Conservation (phyloP, 35 echinoderm and acorn worm genomes). For the Lytechinus pictus region DNA sequence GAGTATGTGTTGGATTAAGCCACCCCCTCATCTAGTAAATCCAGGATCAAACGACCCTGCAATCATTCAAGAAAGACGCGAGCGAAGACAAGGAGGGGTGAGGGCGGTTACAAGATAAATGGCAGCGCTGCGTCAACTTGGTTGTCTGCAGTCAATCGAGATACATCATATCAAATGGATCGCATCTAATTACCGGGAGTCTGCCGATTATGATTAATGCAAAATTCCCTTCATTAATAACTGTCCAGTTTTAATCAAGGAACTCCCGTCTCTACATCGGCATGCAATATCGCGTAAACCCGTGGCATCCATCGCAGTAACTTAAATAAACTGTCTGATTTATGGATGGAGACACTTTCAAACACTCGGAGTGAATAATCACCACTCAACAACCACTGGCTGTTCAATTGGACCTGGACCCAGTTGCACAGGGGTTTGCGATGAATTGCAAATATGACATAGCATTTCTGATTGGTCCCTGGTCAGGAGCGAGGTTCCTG, state of each 20-base stretch:
- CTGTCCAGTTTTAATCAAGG: not conserved
- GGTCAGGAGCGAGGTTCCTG: no score
- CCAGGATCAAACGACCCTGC: no score
- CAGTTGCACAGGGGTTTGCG: not conserved
- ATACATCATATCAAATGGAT: not conserved
- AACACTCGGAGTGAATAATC: not conserved
- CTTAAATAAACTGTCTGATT: not conserved
- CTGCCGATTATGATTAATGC: not conserved
- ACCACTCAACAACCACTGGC: not conserved
- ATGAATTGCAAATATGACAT: no score
- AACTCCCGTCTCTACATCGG: not conserved
- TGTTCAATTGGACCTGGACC: not conserved
- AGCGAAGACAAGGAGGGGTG: no score
- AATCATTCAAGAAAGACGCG: no score
- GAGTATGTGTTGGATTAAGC: no score
- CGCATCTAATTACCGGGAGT: not conserved
- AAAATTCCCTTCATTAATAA: conserved; percentile 6
- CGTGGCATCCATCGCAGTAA: not conserved
- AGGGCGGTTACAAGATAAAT: no score
- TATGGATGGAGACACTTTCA: not conserved
- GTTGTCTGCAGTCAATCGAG: not conserved
- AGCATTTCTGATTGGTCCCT: no score
- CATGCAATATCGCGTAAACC: not conserved
- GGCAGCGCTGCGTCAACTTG: not conserved
- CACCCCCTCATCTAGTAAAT: no score